A percentile compares a stretch with the other conserved stretches of the same genome.
Evolutionary conservation across 2,888 invertebrate species (phyloP).

Genomic region (Onchidella celtica): DNA sequence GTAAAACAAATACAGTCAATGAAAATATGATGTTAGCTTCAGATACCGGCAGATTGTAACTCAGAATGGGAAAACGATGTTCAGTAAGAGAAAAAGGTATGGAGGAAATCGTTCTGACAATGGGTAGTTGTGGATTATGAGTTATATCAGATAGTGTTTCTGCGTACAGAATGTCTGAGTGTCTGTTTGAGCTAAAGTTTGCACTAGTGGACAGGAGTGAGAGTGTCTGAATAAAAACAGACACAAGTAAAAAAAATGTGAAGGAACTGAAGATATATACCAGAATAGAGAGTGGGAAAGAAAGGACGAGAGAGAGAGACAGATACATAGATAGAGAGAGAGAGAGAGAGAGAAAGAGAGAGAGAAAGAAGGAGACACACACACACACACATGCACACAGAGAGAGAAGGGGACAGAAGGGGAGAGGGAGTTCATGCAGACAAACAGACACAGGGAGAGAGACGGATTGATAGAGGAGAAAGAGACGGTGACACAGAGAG

Average conservation of each 20-base stretch:
- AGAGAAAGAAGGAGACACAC: constrained; percentile 18
- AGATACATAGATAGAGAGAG: background rate
- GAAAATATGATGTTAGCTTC: too few relatives aligned
- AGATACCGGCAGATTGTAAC: too few relatives aligned
- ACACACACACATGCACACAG: constrained; percentile 21
- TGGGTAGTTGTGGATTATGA: too few relatives aligned
- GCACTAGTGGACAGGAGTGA: too few relatives aligned
- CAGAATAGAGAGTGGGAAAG: constrained; percentile 9
- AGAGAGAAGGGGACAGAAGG: constrained; percentile 21
- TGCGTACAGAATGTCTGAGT: too few relatives aligned
- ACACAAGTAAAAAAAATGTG: background rate
- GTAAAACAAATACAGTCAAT: too few relatives aligned
- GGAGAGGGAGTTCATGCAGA: too few relatives aligned
- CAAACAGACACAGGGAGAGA: constrained; percentile 26
- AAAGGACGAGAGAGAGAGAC: constrained; percentile 26
- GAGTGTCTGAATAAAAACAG: background rate
- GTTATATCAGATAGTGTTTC: too few relatives aligned
- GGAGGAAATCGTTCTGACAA: too few relatives aligned
- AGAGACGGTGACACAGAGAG: constrained; percentile 16
- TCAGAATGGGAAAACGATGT: too few relatives aligned
- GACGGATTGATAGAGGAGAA: constrained; percentile 14
- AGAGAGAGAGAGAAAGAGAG: constrained; percentile 25
- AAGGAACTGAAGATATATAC: constrained; percentile 20
- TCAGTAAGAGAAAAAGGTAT: too few relatives aligned
- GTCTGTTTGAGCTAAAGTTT: too few relatives aligned